phyloP scores from a whole-genome alignment of 2,113 vertebrate species.

The Albula goreensis region DNA sequence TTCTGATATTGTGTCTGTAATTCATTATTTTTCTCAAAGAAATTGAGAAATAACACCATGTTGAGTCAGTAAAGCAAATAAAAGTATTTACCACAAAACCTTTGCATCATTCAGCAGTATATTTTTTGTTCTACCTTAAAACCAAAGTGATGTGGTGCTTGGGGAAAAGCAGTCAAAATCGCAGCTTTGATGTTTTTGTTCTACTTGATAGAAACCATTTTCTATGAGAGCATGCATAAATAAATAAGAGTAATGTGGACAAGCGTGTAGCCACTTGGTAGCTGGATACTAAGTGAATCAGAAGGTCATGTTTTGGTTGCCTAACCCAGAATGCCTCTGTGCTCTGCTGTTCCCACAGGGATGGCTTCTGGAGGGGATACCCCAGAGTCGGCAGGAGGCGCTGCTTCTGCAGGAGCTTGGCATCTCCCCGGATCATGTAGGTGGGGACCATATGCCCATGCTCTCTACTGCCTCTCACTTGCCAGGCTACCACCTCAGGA shows the following conservation, averaged over 20 bases:
- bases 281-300: background rate
- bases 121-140: background rate
- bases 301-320: background rate
- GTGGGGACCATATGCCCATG: slow-evolving; percentile 64
- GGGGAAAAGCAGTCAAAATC: background rate
- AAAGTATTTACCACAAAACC: background rate
- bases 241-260: background rate
- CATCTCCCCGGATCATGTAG: slow-evolving; percentile 79
- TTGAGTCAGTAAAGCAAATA: too few relatives aligned
- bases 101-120: background rate
- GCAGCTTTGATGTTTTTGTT: background rate
- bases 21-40: background rate
- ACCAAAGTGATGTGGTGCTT: background rate
- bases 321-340: slow-evolving; percentile 1
- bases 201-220: background rate
- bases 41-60: too few relatives aligned
- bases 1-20: background rate
- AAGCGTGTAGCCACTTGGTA: too few relatives aligned
- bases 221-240: background rate
- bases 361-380: slow-evolving; percentile 87
- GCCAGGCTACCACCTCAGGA: background rate
- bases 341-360: slow-evolving; percentile 72
- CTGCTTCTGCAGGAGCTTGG: slow-evolving; percentile 78
- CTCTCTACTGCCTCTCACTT: background rate
- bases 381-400: slow-evolving; percentile 77